These are phyloP conservation scores for Microctenopoma lineatum DNA, from an alignment of 2,797 vertebrate species.

Conservation along the genomic window DNA sequence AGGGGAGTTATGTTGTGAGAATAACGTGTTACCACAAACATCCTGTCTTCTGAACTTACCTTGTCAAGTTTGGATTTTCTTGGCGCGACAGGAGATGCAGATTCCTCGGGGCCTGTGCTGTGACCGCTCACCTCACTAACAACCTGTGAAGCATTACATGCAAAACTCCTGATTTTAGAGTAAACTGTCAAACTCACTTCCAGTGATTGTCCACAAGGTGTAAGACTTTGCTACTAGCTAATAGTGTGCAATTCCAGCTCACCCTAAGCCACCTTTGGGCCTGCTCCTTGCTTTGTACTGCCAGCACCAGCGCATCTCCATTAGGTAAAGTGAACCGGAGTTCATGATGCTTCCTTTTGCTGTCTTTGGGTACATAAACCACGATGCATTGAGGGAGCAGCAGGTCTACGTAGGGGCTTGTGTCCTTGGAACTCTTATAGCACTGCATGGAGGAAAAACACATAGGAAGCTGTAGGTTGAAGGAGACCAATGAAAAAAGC, in stretches of 20 bases:
- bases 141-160: slow-evolving; percentile 79
- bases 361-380: slow-evolving; percentile 93
- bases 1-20: slow-evolving; percentile 21
- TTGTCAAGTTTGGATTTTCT: slow-evolving; percentile 93
- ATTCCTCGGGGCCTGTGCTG: slow-evolving; percentile 74
- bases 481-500: background rate
- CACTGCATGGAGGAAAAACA: slow-evolving; percentile 81
- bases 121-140: slow-evolving; percentile 90
- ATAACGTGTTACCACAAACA: slow-evolving; percentile 8
- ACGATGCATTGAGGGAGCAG: slow-evolving; percentile 88
- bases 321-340: slow-evolving; percentile 92
- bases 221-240: background rate
- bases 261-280: slow-evolving; percentile 97
- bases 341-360: slow-evolving; percentile 95
- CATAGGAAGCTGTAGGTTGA: fast-evolving
- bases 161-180: slow-evolving; percentile 11
- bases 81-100: slow-evolving; percentile 85
- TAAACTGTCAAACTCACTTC: background rate
- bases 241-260: slow-evolving; percentile 2
- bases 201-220: background rate
- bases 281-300: slow-evolving; percentile 96
- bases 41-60: slow-evolving; percentile 76
- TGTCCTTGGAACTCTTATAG: slow-evolving; percentile 97
- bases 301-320: slow-evolving; percentile 91
- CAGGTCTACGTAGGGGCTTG: slow-evolving; percentile 89